Base-by-base conservation (phyloP, 2,797 vertebrate species). In the Cygnus olor region DNA sequence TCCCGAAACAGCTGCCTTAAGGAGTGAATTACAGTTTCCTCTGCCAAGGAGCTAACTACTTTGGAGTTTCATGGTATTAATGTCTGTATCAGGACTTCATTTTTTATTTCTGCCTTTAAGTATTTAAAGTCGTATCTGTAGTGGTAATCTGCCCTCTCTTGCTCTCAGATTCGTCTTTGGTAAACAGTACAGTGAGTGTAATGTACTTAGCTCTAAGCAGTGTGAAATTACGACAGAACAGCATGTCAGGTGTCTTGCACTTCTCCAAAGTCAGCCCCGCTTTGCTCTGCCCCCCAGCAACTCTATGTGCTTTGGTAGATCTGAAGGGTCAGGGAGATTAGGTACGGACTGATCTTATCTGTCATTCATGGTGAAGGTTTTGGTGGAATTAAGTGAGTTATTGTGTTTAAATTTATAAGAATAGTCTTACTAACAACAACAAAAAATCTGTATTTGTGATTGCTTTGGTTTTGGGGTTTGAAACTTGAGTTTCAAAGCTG, bases 11-110 rank as follows among this genome's bases (percentile, higher is more conserved):
- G 86, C 81, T 76, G 86, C 72, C 74, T 13, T 13, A 42, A 82
- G 88, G 84, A 95, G 58, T 65, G 82, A 95, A 51, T 80, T 95
- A 83, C 19, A 79, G 58, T 73, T 87, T 89, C 74, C 38, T 81
- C 57, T 94, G 91, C 78, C 85, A 94, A 85, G 74, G 64, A 95
- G 45, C 10, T 27, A 92, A 69, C 80, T 72, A 1, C 86, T 90
- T 54, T 49, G 81, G 84, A 93, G 49, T 83, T 93, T 18, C 0
- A 0, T 56, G 88, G 80, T 80, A 76, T 85, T 79, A 7, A 58
- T 16, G 71, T 60, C 64, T 91, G n/a, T 90, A 40, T 73, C 54
- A 60, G 66, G 65, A 49, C 30, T 89, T 61, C 28, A 18, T 8
- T 54, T 85, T 92, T 79, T 77, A 12, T 83, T 89, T 90, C 72